Conservation (phyloP, 2,797 vertebrate genomes). For the Enoplosus armatus region DNA sequence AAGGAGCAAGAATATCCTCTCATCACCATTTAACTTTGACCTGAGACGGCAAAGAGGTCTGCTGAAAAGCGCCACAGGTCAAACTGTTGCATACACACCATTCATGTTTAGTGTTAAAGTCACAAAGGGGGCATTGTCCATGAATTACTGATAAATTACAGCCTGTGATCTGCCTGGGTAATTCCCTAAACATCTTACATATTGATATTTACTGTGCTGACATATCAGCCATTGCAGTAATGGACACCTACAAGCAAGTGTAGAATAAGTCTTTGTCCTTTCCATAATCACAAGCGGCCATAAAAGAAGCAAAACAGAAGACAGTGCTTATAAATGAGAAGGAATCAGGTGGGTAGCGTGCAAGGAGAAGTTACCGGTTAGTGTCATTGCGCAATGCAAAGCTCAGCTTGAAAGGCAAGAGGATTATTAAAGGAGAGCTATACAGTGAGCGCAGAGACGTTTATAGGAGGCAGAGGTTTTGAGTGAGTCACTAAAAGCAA, state of each 20-base stretch:
- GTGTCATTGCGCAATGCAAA: neutral
- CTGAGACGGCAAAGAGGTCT: constrained; percentile 9
- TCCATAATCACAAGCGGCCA: constrained; percentile 16
- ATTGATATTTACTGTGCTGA: neutral
- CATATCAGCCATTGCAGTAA: neutral
- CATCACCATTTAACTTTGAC: constrained; percentile 21
- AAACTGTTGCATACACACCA: neutral
- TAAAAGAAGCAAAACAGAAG: neutral
- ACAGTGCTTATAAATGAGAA: neutral
- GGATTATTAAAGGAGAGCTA: constrained; percentile 34
- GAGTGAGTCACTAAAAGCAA: constrained; percentile 55
- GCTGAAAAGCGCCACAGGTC: constrained; percentile 23
- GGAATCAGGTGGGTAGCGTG: neutral
- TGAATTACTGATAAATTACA: neutral
- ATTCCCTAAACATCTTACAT: neutral
- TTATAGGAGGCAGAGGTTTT: constrained; percentile 47
- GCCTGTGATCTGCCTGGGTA: neutral
- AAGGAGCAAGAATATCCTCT: constrained; percentile 20
- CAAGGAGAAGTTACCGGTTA: constrained; percentile 17
- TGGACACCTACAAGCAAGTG: neutral
- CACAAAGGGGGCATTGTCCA: neutral
- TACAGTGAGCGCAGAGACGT: constrained; percentile 17
- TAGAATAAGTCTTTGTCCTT: neutral
- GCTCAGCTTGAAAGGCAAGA: constrained; percentile 25
- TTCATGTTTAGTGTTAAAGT: neutral